Conservation (phyloP, 2,888 invertebrate genomes). For the Onthophagus sagittarius region DNA sequence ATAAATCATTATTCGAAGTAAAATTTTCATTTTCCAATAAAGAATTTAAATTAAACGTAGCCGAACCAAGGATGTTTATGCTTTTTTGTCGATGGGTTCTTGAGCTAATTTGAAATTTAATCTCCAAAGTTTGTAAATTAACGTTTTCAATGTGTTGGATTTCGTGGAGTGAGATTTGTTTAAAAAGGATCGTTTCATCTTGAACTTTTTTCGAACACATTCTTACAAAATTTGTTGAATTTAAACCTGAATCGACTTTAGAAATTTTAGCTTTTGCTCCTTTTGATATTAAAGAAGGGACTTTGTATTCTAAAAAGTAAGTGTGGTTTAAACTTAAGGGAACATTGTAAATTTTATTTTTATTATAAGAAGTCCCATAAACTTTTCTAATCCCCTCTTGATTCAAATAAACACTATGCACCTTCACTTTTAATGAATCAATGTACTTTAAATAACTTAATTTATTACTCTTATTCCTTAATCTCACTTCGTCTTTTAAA, state of each 20-base stretch:
- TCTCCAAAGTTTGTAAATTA: slow-evolving; percentile 38
- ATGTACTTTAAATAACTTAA: slow-evolving; percentile 38
- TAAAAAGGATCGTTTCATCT: slow-evolving; percentile 48
- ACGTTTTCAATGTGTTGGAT: slow-evolving; percentile 41
- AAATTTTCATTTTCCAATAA: slow-evolving; percentile 42
- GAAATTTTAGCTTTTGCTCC: slow-evolving; percentile 20
- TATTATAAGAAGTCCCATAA: slow-evolving; percentile 18
- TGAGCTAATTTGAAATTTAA: slow-evolving; percentile 49
- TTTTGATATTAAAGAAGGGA: slow-evolving; percentile 42
- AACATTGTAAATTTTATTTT: slow-evolving; percentile 25
- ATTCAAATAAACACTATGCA: slow-evolving; percentile 48
- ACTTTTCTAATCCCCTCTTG: slow-evolving; percentile 44
- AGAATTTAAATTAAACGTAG: slow-evolving; percentile 44
- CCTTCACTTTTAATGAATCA: slow-evolving; percentile 47
- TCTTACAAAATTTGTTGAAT: slow-evolving; percentile 41
- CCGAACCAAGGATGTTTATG: slow-evolving; percentile 47
- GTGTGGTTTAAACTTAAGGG: slow-evolving; percentile 37
- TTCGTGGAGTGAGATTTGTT: slow-evolving; percentile 48
- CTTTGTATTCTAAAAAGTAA: slow-evolving; percentile 51
- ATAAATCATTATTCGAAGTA: slow-evolving; percentile 44
- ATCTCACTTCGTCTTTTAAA: slow-evolving; percentile 21
- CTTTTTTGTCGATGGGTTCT: slow-evolving; percentile 49
- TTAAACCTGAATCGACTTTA: slow-evolving; percentile 43
- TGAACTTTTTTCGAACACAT: slow-evolving; percentile 47
- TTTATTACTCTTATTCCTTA: background rate